These are phyloP conservation scores for Choloepus hoffmanni DNA, from an alignment of 2,113 vertebrate genomes.

Conservation along the genomic window DNA sequence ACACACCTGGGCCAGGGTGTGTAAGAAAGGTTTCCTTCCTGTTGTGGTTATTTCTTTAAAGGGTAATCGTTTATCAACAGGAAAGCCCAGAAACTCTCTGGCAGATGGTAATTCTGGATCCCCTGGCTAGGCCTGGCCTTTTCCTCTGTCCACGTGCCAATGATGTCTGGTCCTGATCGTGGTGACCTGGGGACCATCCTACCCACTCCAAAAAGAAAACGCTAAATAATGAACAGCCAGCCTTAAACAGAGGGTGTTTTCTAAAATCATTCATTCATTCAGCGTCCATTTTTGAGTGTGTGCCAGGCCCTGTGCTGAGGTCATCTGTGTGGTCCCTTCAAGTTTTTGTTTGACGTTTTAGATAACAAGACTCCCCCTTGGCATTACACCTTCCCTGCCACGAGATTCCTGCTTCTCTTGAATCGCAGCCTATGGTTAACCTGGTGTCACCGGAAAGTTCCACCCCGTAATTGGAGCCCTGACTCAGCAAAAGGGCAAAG, in stretches of 20 bases:
- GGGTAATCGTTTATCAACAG: background rate
- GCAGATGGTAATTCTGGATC: no score
- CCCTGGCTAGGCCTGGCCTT: background rate
- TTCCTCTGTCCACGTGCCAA: fast-evolving
- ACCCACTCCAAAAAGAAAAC: background rate
- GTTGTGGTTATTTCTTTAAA: fast-evolving
- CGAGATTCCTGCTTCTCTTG: background rate
- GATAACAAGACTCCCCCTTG: fast-evolving
- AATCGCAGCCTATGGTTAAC: background rate
- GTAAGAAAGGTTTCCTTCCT: background rate
- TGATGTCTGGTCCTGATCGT: background rate
- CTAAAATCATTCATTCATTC: background rate
- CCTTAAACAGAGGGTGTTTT: no score
- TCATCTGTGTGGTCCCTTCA: fast-evolving
- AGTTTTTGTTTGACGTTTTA: fast-evolving
- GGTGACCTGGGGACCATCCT: background rate
- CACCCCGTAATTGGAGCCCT: background rate
- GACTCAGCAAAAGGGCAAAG: background rate
- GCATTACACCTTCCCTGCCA: background rate
- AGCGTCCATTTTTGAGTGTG: fast-evolving
- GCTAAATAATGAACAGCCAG: background rate
- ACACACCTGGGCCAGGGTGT: background rate
- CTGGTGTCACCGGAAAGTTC: background rate
- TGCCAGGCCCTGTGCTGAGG: background rate
- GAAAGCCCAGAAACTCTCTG: background rate